Conservation (phyloP, 2,113 vertebrate species). For the Aleadryas rufinucha region DNA sequence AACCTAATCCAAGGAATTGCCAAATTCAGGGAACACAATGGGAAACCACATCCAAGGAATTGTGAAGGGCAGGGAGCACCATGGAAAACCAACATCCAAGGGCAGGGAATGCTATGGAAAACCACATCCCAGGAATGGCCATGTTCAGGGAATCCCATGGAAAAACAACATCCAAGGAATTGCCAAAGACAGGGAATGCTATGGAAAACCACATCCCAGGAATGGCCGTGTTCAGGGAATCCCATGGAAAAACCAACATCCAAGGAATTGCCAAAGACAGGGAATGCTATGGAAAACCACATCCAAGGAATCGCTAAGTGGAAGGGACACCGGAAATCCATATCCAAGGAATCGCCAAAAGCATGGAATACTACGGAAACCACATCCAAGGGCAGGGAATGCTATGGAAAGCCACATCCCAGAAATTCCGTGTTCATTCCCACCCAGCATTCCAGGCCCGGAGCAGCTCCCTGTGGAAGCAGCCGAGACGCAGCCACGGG, state of each 20-base stretch:
- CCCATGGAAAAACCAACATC: not conserved
- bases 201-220: not conserved
- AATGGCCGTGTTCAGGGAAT: not conserved
- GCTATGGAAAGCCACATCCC: not conserved
- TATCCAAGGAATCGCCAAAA: not conserved
- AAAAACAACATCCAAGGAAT: not conserved
- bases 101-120: too few relatives aligned
- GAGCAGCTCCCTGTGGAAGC: not conserved
- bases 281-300: not conserved
- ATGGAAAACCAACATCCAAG: too few relatives aligned
- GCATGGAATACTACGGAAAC: not conserved
- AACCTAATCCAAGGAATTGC: not conserved
- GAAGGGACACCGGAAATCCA: too few relatives aligned
- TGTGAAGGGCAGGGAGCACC: accelerated
- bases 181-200: accelerated
- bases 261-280: not conserved
- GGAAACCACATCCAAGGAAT: not conserved
- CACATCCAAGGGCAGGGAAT: not conserved
- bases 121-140: too few relatives aligned
- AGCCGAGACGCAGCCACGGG: not conserved
- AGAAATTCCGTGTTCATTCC: not conserved
- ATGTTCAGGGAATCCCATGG: accelerated
- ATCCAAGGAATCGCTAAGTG: not conserved
- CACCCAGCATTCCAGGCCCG: not conserved
- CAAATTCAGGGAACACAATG: too few relatives aligned